Evolutionary conservation across 2,888 invertebrate genomes (phyloP), one percentile per base, ranked within the genome.

Genomic region (Koerneria pararmatus): DNA sequence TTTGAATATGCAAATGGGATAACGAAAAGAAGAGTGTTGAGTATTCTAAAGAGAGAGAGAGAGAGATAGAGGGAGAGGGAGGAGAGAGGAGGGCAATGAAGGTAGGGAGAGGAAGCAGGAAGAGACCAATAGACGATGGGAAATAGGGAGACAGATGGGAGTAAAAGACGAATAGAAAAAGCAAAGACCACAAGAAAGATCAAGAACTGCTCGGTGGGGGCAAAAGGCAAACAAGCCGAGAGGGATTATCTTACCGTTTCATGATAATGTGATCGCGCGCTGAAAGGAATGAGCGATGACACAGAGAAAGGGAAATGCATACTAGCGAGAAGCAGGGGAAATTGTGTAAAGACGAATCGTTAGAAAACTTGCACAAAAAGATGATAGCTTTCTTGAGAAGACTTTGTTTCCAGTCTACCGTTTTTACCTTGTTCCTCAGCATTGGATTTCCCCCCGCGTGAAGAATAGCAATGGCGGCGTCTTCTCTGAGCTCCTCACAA

Each of bases 401-500:
- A n/a, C n/a, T n/a, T n/a, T n/a, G n/a, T n/a, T n/a, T n/a, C n/a
- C 46, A 46, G n/a, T 46, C 46, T 15, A 46, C 19, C 11, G n/a
- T 1, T 22, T 29, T 8, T 51, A 89, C 89, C 78, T 88, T 89
- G 83, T 91, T 91, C 76, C 84, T 80, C 22, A 87, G 79, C 46
- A 87, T 85, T 15, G 88, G 72, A 77, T 86, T 85, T 5, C 90
- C 91, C 24, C 90, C 90, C 78, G 88, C 86, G 71, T 87, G 85
- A 0, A 89, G 87, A 67, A 91, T 85, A 74, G 90, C 83, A 76
- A 88, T 86, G 6, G 90, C 89, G 73, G 88, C 89, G 68, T 89
- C 88, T 73, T 88, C 87, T 72, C 90, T 87, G 75, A 89, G 88
- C 84, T 91, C 91, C 84, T 91, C 91, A 85, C 91, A 91, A 2